These are phyloP conservation scores for Brachionichthys hirsutus DNA, from an alignment of 2,113 vertebrate species.

Conservation along the genomic window DNA sequence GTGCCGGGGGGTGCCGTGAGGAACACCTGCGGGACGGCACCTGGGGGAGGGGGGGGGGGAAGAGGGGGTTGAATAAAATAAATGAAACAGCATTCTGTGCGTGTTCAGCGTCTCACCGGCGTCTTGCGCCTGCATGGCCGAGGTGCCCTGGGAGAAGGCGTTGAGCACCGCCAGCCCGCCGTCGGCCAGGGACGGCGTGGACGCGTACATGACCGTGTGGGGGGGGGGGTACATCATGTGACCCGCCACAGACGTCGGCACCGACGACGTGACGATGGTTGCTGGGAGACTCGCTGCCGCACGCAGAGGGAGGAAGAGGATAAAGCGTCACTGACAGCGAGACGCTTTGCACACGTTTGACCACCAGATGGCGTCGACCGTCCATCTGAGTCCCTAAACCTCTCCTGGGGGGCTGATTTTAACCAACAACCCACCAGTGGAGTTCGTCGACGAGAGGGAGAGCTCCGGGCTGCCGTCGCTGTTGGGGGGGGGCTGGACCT, in stretches of 20 bases:
- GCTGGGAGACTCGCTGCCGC: constrained; percentile 90
- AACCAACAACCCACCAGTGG: constrained; percentile 83
- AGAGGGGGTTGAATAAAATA: not conserved
- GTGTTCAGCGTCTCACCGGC: constrained; percentile 78
- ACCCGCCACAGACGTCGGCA: constrained; percentile 92
- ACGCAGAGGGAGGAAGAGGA: constrained; percentile 5
- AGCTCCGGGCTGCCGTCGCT: constrained; percentile 91
- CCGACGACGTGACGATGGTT: constrained; percentile 96
- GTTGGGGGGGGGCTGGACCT: constrained; percentile 87
- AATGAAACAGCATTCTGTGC: not conserved
- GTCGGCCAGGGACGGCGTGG: constrained; percentile 86
- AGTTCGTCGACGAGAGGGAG: constrained; percentile 89
- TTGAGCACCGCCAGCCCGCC: constrained; percentile 95
- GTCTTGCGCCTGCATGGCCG: constrained; percentile 96
- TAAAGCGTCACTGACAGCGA: constrained; percentile 5
- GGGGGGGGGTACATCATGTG: constrained; percentile 99
- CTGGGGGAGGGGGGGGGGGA: constrained; percentile 53
- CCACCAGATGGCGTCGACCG: constrained; percentile 56
- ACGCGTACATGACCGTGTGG: constrained; percentile 96
- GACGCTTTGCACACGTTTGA: not conserved
- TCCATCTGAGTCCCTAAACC: not conserved
- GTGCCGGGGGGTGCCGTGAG: constrained; percentile 92
- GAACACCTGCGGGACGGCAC: constrained; percentile 93
- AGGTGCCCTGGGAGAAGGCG: constrained; percentile 91
- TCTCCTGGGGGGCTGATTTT: not conserved